These are phyloP conservation scores for Ivindomyrus marchei DNA, from an alignment of 2,113 vertebrate species.

Conservation along the genomic window DNA sequence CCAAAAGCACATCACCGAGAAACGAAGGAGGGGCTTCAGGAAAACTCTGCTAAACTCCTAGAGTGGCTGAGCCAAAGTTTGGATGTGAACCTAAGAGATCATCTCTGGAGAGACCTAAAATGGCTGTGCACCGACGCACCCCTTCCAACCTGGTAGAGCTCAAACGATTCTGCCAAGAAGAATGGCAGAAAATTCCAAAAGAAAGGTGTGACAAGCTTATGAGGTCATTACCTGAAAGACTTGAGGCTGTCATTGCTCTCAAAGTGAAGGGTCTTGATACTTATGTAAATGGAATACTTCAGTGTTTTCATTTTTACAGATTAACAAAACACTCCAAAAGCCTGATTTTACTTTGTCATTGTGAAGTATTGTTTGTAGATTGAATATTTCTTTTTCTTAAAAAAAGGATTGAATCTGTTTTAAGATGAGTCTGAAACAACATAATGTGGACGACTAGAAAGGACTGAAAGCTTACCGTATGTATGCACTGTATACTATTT, in stretches of 20 bases:
- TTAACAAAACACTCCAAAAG: neutral
- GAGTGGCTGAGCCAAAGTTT: neutral
- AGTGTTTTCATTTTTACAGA: neutral
- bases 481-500: neutral
- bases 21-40: neutral
- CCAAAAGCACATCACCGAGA: neutral
- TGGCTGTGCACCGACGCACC: neutral
- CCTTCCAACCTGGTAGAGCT: neutral
- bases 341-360: neutral
- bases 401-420: neutral
- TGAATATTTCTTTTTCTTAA: neutral
- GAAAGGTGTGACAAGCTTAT: neutral
- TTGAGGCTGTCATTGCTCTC: neutral
- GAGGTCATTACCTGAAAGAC: neutral
- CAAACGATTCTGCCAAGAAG: neutral
- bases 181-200: neutral
- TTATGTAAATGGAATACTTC: neutral
- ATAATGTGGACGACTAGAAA: neutral
- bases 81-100: neutral
- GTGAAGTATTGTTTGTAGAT: neutral
- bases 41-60: neutral
- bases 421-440: neutral
- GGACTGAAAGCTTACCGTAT: neutral
- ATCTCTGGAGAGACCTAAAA: neutral
- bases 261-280: neutral